Conservation (phyloP, 1,140 invertebrate species). For the Meteorus sp. region DNA sequence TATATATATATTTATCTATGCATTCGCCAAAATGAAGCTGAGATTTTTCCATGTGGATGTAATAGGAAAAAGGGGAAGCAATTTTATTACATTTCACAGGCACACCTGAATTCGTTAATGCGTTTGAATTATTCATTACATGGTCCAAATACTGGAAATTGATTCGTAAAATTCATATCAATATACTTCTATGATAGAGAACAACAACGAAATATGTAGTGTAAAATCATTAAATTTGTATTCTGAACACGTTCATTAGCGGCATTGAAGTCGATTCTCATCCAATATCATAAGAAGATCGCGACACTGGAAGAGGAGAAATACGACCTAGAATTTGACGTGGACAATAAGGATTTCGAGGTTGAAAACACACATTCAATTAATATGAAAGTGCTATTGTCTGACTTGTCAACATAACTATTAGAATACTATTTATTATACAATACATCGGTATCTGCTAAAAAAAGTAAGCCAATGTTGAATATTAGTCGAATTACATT, state of each 20-base stretch:
- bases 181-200: no score
- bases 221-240: not conserved
- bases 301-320: constrained; percentile 87
- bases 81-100: no score
- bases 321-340: constrained; percentile 95
- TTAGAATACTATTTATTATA: no score
- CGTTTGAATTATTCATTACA: no score
- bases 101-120: no score
- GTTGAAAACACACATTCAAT: constrained; percentile 57
- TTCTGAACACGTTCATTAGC: constrained; percentile 63
- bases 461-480: no score
- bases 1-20: not conserved
- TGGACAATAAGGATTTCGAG: constrained; percentile 90
- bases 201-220: not conserved
- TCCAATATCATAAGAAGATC: constrained; percentile 85
- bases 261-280: constrained; percentile 81
- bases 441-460: no score
- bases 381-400: no score
- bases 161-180: no score
- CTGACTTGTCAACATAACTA: no score
- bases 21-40: not conserved
- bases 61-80: not conserved
- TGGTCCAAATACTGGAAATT: no score
- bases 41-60: not conserved
- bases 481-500: no score